A percentile compares a stretch with the other conserved stretches of the same genome.
Evolutionary conservation across 2,888 invertebrate genomes (phyloP).

Genomic region (Heliconius charithonia): DNA sequence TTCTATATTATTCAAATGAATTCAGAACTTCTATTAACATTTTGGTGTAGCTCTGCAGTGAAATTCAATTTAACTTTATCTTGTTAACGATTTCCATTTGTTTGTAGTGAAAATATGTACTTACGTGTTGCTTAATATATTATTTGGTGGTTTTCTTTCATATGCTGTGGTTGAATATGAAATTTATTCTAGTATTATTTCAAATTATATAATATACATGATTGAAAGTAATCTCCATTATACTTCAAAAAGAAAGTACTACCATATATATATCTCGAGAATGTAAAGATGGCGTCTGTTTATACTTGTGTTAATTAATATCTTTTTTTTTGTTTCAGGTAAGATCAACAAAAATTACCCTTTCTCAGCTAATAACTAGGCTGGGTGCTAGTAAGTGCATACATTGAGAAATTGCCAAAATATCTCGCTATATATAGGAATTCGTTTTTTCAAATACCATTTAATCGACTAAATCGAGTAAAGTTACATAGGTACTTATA

Average conservation of each 20-base stretch:
- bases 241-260: too few relatives aligned
- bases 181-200: too few relatives aligned
- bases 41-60: constrained; percentile 20
- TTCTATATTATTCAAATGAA: constrained; percentile 34
- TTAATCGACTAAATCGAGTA: too few relatives aligned
- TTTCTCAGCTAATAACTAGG: not conserved
- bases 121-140: not conserved
- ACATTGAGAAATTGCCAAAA: constrained; percentile 20
- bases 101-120: not conserved
- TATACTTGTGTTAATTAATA: not conserved
- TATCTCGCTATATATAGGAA: too few relatives aligned
- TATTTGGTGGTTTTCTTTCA: not conserved
- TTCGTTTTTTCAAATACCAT: too few relatives aligned
- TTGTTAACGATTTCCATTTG: constrained; percentile 13
- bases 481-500: too few relatives aligned
- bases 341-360: not conserved
- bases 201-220: too few relatives aligned
- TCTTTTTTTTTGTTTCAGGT: constrained; percentile 19
- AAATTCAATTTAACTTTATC: constrained; percentile 18
- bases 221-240: too few relatives aligned
- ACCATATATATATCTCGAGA: not conserved
- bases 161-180: not conserved
- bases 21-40: constrained; percentile 33
- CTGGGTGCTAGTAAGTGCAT: not conserved
- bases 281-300: not conserved